Evolutionary conservation across 2,888 invertebrate genomes (phyloP).

Genomic region (Protophormia terraenovae): DNA sequence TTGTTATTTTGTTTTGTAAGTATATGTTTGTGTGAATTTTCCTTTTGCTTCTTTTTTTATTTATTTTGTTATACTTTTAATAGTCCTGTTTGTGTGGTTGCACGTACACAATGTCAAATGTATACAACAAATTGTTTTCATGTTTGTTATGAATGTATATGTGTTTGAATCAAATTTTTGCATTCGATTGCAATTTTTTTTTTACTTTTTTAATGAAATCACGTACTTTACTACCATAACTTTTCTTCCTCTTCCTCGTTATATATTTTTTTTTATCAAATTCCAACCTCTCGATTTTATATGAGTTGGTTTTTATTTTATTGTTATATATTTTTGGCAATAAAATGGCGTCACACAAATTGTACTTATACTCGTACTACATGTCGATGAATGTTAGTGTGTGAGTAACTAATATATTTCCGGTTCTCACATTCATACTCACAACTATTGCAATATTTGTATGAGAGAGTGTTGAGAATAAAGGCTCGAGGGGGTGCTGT

Average conservation of each 20-base stretch:
- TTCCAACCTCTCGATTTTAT: constrained; percentile 55
- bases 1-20: background rate
- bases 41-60: constrained; percentile 39
- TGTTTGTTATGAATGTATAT: constrained; percentile 40
- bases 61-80: constrained; percentile 54
- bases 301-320: constrained; percentile 51
- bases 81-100: constrained; percentile 67
- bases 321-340: constrained; percentile 58
- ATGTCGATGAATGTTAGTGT: background rate
- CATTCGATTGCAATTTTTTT: constrained; percentile 67
- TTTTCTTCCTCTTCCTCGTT: constrained; percentile 46
- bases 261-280: constrained; percentile 22
- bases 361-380: background rate
- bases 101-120: constrained; percentile 65
- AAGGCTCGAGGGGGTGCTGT: background rate
- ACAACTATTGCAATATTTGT: background rate
- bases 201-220: constrained; percentile 66
- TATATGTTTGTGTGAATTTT: constrained; percentile 55
- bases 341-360: constrained; percentile 65
- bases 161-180: constrained; percentile 65
- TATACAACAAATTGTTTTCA: constrained; percentile 66
- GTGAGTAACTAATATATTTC: constrained; percentile 58
- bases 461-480: background rate
- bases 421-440: constrained; percentile 20
- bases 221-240: constrained; percentile 64